Percentiles rank a stretch among this genome's conserved stretches.
Conservation (phyloP, 2,797 vertebrate species). For the Takifugu rubripes region DNA sequence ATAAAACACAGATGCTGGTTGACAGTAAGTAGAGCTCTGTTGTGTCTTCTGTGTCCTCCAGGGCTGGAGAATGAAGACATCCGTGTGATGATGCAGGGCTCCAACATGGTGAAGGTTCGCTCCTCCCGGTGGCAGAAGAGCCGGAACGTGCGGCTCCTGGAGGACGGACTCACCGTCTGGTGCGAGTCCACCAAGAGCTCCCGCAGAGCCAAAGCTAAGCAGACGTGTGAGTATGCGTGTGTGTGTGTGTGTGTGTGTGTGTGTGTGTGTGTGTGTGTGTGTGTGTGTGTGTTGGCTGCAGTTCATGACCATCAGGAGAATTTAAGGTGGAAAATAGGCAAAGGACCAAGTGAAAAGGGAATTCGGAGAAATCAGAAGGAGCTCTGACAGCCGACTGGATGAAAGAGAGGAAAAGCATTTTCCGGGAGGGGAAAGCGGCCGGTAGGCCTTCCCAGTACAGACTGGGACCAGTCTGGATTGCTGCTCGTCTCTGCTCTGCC, state of each 20-base stretch:
- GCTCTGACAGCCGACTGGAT: conserved; percentile 10
- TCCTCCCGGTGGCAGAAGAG: conserved; percentile 81
- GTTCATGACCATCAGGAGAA: neutral
- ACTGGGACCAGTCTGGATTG: neutral
- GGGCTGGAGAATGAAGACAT: conserved; percentile 87
- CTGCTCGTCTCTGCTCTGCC: conserved; percentile 9
- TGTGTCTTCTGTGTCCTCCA: conserved; percentile 44
- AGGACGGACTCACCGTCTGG: conserved; percentile 89
- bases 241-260: neutral
- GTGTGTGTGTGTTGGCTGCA: neutral
- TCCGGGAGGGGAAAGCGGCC: conserved; percentile 4
- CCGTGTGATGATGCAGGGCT: conserved; percentile 84
- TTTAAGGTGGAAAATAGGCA: conserved; percentile 14
- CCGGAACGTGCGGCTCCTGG: conserved; percentile 83
- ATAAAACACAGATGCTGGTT: conserved; percentile 34
- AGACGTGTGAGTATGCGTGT: conserved; percentile 81
- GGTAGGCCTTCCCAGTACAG: neutral
- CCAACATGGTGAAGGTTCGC: conserved; percentile 86
- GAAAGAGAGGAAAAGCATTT: conserved; percentile 28
- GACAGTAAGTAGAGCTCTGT: conserved; percentile 20
- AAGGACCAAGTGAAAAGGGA: conserved; percentile 3
- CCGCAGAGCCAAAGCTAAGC: conserved; percentile 73
- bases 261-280: neutral
- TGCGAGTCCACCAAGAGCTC: conserved; percentile 83
- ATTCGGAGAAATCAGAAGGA: neutral